phyloP scores from a whole-genome alignment of 2,888 invertebrate genomes.

The Abscondita cerata region DNA sequence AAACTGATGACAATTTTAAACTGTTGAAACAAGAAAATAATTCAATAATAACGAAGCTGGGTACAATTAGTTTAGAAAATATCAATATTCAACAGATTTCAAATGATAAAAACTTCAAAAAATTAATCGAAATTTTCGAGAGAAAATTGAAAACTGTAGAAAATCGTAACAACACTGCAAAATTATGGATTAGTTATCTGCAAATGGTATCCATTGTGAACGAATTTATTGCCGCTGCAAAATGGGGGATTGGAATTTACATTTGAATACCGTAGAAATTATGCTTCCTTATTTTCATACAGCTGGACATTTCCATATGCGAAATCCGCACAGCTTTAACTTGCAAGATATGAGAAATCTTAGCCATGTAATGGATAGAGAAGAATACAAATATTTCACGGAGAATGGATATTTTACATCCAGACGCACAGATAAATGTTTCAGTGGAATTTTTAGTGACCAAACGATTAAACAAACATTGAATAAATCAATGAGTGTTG shows the following conservation, averaged over 20 bases:
- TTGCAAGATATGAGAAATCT: slow-evolving; percentile 33
- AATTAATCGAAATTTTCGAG: not conserved
- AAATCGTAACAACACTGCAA: too few species aligned
- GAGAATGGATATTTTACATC: slow-evolving; percentile 30
- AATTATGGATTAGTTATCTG: not conserved
- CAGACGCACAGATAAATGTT: slow-evolving; percentile 38
- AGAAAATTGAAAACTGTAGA: not conserved
- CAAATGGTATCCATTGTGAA: not conserved
- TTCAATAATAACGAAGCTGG: not conserved
- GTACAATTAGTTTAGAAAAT: too few species aligned
- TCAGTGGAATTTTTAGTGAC: slow-evolving; percentile 37
- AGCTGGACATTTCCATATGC: slow-evolving; percentile 38
- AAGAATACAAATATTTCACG: slow-evolving; percentile 22
- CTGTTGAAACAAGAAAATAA: too few species aligned
- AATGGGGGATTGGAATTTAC: slow-evolving; percentile 37
- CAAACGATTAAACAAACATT: slow-evolving; percentile 40
- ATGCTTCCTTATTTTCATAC: slow-evolving; percentile 45
- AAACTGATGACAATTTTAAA: not conserved
- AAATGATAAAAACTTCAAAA: not conserved
- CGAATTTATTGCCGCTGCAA: slow-evolving; percentile 29
- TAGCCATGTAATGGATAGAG: slow-evolving; percentile 22
- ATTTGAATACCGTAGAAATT: slow-evolving; percentile 34
- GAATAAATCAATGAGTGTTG: slow-evolving; percentile 32
- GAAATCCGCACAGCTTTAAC: slow-evolving; percentile 35
- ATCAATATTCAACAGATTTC: too few species aligned